Conservation (phyloP, 2,113 vertebrate species). For the Xerus inauris region DNA sequence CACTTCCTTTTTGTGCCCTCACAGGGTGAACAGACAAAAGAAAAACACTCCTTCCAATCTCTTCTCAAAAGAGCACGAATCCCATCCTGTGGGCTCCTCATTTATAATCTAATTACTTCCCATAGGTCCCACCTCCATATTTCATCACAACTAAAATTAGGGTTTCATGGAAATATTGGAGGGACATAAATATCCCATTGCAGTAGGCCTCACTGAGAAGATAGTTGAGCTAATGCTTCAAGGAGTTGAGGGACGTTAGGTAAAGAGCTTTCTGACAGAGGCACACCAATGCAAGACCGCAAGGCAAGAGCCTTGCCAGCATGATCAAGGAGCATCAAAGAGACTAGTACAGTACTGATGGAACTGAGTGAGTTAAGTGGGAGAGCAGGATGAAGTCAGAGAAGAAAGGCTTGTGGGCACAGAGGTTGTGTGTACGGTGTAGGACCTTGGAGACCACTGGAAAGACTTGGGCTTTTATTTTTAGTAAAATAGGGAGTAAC, state of each 20-base stretch:
- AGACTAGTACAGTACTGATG: not conserved
- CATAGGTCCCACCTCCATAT: not conserved
- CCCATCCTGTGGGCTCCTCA: not conserved
- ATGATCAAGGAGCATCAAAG: not conserved
- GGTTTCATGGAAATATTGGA: not conserved
- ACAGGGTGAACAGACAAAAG: not conserved
- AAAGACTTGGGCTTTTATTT: not conserved
- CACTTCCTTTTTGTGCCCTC: not conserved
- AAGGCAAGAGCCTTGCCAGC: not conserved
- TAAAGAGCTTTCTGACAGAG: not conserved
- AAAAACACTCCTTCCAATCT: fast-evolving
- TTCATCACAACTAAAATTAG: not conserved
- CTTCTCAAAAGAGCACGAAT: not conserved
- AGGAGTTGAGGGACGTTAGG: not conserved
- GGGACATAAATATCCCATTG: not conserved
- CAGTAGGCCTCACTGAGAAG: not conserved
- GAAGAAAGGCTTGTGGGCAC: not conserved
- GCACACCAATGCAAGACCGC: not conserved
- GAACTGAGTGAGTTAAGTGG: no score
- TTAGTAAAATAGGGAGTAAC: not conserved
- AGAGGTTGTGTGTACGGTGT: no score
- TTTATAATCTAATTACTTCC: not conserved
- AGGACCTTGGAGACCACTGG: not conserved
- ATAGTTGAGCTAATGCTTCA: not conserved
- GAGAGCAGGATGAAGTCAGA: no score